Percentiles rank a stretch among this genome's conserved stretches.
Evolutionary conservation across 2,797 vertebrate genomes (phyloP).

Genomic region (Sebastes iracundus): DNA sequence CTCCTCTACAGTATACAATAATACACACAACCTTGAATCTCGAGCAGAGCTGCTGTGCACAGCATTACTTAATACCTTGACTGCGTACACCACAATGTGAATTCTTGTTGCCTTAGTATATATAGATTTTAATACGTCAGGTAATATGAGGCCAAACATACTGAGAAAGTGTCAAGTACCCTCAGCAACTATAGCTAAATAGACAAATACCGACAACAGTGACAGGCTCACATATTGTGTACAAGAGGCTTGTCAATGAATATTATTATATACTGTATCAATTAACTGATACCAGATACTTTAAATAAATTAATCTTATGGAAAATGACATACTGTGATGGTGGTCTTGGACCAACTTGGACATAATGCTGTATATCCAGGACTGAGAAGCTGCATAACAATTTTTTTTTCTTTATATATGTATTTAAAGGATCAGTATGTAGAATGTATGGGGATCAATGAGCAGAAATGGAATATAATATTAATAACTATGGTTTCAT

Average conservation of each 20-base stretch:
- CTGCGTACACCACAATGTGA: background rate
- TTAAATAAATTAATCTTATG: background rate
- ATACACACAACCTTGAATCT: constrained; percentile 10
- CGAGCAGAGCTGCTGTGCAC: background rate
- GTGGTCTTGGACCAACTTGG: background rate
- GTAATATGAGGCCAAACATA: background rate
- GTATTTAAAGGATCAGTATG: background rate
- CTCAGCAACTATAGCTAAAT: background rate
- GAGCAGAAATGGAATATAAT: no score
- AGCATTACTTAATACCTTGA: background rate
- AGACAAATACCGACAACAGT: background rate
- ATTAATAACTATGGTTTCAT: no score
- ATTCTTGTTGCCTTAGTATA: background rate
- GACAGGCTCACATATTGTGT: background rate
- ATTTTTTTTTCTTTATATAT: background rate
- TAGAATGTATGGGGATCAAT: background rate
- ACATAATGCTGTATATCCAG: background rate
- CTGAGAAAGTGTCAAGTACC: background rate
- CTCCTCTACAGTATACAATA: background rate
- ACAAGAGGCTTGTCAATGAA: background rate
- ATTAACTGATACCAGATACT: background rate
- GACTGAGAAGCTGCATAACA: background rate
- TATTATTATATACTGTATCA: background rate
- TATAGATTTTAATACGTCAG: background rate
- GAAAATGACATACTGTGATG: background rate